Conservation (phyloP, 2,113 vertebrate genomes). For the Nettapus auritus region DNA sequence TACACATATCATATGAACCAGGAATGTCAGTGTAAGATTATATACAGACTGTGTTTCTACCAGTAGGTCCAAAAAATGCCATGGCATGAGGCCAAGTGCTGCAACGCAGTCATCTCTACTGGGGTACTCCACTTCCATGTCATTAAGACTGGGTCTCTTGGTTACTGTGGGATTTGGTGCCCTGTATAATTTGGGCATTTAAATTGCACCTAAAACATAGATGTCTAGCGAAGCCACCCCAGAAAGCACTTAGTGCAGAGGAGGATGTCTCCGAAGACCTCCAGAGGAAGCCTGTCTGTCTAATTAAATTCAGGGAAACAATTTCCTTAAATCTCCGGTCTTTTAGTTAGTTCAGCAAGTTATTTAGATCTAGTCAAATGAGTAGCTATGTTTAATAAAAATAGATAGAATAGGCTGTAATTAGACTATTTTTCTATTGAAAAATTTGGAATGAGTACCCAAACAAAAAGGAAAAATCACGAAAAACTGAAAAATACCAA, state of each 20-base stretch:
- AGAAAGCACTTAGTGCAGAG: background rate
- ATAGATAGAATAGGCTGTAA: background rate
- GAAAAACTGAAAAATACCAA: background rate
- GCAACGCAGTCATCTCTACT: background rate
- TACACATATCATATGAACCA: background rate
- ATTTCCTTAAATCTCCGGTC: background rate
- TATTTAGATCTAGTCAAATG: background rate
- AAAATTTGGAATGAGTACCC: background rate
- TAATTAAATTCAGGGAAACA: background rate
- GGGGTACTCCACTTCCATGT: background rate
- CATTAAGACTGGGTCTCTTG: background rate
- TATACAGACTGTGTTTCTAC: background rate
- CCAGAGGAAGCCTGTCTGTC: background rate
- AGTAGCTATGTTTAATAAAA: background rate
- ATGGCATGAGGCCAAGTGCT: background rate
- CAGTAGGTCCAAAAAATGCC: background rate
- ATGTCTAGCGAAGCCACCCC: background rate
- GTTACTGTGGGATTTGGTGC: background rate
- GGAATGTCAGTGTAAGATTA: background rate
- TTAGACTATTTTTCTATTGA: background rate
- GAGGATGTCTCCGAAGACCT: background rate
- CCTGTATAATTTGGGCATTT: background rate
- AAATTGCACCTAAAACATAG: background rate
- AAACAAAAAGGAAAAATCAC: background rate
- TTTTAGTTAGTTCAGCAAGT: background rate